A percentile compares a stretch with the other conserved stretches of the same genome.
phyloP scores from a whole-genome alignment of 2,797 vertebrate genomes.

The Channallabes apus region DNA sequence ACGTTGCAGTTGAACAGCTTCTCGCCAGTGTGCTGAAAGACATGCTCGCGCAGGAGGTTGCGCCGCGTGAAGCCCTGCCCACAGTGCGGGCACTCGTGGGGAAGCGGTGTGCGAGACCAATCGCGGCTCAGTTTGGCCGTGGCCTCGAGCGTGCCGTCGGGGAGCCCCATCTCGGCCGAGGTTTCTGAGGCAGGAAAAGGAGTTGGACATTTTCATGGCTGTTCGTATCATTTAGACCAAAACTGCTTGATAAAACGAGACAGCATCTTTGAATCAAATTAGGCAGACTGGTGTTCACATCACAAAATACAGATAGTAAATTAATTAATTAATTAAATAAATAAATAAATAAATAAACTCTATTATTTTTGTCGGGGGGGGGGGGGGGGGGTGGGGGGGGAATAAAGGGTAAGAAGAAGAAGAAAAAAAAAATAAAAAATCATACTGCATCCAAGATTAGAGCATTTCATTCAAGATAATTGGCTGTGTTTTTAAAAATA shows the following conservation, averaged over 20 bases:
- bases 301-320: neutral
- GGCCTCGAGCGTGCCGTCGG: conserved; percentile 64
- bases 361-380: neutral
- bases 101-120: conserved; percentile 68
- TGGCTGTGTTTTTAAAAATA: neutral
- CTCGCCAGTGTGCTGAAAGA: conserved; percentile 89
- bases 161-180: neutral
- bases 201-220: neutral
- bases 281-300: neutral
- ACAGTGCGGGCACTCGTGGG: conserved; percentile 84
- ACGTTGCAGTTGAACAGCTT: conserved; percentile 86
- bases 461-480: neutral
- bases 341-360: neutral
- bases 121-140: conserved; percentile 73
- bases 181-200: neutral
- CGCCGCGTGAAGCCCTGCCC: conserved; percentile 88
- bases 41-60: conserved; percentile 86
- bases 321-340: too few species aligned
- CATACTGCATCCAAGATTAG: neutral
- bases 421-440: too few species aligned
- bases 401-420: too few species aligned
- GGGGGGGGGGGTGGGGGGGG: too few species aligned
- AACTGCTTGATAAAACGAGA: neutral
- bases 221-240: neutral
- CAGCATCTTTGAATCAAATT: neutral